Evolutionary conservation across 1,140 invertebrate species (phyloP).

Genomic region (Gerris buenoi): DNA sequence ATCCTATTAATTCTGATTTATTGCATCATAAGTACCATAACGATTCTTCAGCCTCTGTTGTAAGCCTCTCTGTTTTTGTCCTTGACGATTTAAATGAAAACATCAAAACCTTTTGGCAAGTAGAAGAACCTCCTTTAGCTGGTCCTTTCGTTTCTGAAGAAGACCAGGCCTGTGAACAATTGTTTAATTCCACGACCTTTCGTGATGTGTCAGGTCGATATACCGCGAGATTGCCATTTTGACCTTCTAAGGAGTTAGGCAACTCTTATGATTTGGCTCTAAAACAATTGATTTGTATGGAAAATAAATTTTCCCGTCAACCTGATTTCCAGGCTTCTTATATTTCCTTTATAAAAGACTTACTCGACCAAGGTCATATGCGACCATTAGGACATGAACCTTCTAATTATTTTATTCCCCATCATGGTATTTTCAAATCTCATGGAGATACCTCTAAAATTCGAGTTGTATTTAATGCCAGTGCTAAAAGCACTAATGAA

Average conservation of each 20-base stretch:
- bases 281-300: background rate
- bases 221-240: background rate
- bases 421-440: slow-evolving; percentile 23
- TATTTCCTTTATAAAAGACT: background rate
- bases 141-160: background rate
- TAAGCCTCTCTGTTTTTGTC: background rate
- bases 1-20: background rate
- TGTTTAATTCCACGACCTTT: background rate
- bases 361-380: background rate
- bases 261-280: background rate
- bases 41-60: background rate
- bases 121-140: background rate
- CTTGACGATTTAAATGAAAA: background rate
- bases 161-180: background rate
- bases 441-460: slow-evolving; percentile 24
- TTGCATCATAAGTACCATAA: background rate
- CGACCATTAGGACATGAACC: background rate
- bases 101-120: background rate
- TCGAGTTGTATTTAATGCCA: slow-evolving; percentile 30
- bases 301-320: background rate
- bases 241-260: background rate
- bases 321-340: background rate
- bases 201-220: background rate
- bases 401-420: slow-evolving; percentile 19
- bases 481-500: slow-evolving; percentile 21